Evolutionary conservation across 2,113 vertebrate genomes (phyloP), one percentile per base, ranked within the genome.

Genomic region (Gallinago media): DNA sequence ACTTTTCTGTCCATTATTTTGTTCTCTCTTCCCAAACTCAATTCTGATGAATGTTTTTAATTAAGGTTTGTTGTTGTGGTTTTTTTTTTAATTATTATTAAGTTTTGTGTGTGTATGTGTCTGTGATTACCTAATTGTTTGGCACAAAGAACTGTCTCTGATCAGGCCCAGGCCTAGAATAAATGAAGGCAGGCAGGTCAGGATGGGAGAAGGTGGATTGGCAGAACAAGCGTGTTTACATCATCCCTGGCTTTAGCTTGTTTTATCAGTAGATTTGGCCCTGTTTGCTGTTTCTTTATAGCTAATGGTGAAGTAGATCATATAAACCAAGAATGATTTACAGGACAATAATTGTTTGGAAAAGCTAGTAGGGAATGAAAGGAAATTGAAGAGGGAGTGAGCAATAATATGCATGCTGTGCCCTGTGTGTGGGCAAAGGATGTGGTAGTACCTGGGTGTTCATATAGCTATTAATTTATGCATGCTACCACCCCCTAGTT

Each of bases 221-320:
- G 92, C 94, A 91, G 13, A 74, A 36, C 49, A 78, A 71, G 17
- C 4, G 15, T 76, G 70, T 93, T 96, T 92, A 87, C 80, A 68
- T 96, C 83, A 95, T 79, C 46, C 31, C 65, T 91, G 92, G 76
- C 88, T 92, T 50, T 77, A 72, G 29, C 44, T 78, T 7, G 1
- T 31, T 84, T 95, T 90, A 75, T 93, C 82, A 65, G 59, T 88
- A 89, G 61, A 65, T 89, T 94, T 96, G 90, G 91, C 79, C 56
- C 31, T 68, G 7, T 96, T 80, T 86, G 49, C 31, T 81, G 22
- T 95, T 83, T 88, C 49, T 79, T 88, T 93, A 54, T 63, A 73
- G 67, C 42, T 90, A 63, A 31, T 81, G 44, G 11, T 84, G 73
- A 90, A 84, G 59, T 88, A 68, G 46, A 42, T 88, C 2, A 15